A percentile compares a stretch with the other conserved stretches of the same genome.
Evolutionary conservation across 2,113 vertebrate genomes (phyloP).

Genomic region (Planiliza haematocheilus): DNA sequence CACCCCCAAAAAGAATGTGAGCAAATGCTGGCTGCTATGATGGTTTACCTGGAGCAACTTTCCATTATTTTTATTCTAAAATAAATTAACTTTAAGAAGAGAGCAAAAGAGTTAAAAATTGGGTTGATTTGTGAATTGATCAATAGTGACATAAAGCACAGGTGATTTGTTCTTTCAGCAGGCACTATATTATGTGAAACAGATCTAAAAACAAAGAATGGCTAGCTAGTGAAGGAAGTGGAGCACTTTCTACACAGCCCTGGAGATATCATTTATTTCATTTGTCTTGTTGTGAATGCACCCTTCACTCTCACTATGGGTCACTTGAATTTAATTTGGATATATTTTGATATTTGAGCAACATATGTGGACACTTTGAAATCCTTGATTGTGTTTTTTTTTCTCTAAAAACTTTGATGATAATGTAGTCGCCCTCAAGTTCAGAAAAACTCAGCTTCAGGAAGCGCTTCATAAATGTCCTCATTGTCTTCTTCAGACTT

Average conservation of each 20-base stretch:
- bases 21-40: no score
- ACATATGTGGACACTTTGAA: not conserved
- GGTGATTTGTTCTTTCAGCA: no score
- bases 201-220: not conserved
- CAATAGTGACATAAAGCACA: no score
- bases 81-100: no score
- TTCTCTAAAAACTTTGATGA: not conserved
- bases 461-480: not conserved
- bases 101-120: no score
- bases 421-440: not conserved
- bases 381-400: not conserved
- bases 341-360: not conserved
- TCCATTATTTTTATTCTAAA: no score
- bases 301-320: not conserved
- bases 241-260: not conserved
- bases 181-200: not conserved
- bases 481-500: not conserved
- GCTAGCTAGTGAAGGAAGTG: not conserved
- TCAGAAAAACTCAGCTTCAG: no score
- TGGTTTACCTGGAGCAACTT: no score
- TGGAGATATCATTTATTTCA: no score
- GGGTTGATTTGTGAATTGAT: no score
- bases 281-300: not conserved
- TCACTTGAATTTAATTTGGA: not conserved
- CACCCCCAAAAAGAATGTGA: no score